phyloP scores from a whole-genome alignment of 2,888 invertebrate species.

The Leucoptera coffeella region DNA sequence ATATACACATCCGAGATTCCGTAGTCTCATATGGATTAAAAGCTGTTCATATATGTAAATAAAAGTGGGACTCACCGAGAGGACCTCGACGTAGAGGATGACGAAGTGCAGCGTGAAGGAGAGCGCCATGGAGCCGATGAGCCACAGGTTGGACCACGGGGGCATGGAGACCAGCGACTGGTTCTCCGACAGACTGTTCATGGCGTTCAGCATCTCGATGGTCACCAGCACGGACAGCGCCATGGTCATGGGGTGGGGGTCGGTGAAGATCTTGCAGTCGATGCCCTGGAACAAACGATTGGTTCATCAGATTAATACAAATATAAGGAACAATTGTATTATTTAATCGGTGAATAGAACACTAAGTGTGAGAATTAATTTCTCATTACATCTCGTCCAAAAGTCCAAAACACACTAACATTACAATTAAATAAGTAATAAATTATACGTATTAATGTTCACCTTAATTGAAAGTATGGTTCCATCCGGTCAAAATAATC shows the following conservation, averaged over 20 bases:
- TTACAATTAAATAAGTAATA: too few relatives aligned
- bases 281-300: constrained; percentile 73
- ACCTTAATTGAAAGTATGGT: too few relatives aligned
- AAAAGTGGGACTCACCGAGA: constrained; percentile 77
- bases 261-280: constrained; percentile 95
- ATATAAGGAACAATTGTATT: too few relatives aligned
- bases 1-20: too few relatives aligned
- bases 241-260: constrained; percentile 99
- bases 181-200: constrained; percentile 99
- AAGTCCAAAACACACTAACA: too few relatives aligned
- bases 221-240: constrained; percentile 99
- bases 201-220: constrained; percentile 99
- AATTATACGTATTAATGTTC: too few relatives aligned
- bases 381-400: too few relatives aligned
- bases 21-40: too few relatives aligned
- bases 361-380: too few relatives aligned
- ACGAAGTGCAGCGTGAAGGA: constrained; percentile 99
- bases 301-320: too few relatives aligned
- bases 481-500: too few relatives aligned
- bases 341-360: too few relatives aligned
- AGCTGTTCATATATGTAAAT: background rate
- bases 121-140: constrained; percentile 96
- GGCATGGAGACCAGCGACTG: constrained; percentile 98
- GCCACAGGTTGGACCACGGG: constrained; percentile 99
- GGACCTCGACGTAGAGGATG: constrained; percentile 97